These are phyloP conservation scores for Pygoscelis antarcticus DNA, from an alignment of 2,113 vertebrate species.

Conservation along the genomic window DNA sequence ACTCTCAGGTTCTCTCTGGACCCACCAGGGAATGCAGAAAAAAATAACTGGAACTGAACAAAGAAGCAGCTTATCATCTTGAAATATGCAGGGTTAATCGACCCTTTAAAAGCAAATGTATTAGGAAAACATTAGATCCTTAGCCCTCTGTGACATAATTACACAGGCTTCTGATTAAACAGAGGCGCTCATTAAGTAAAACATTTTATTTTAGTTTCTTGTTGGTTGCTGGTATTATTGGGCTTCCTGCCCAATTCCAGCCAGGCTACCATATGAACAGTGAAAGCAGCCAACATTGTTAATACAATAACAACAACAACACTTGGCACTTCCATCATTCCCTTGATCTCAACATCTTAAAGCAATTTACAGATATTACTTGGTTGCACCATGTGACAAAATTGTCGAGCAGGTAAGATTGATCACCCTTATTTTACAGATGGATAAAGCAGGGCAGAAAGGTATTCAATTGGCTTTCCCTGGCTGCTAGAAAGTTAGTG, in stretches of 20 bases:
- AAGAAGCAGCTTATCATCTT: constrained; percentile 58
- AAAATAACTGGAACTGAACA: constrained; percentile 40
- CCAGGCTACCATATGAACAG: constrained; percentile 70
- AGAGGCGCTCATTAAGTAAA: constrained; percentile 63
- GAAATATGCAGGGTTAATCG: constrained; percentile 60
- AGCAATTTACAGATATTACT: constrained; percentile 35
- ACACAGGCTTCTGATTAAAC: constrained; percentile 67
- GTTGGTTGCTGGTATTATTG: constrained; percentile 53
- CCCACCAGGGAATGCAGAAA: constrained; percentile 41
- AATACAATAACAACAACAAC: constrained; percentile 54
- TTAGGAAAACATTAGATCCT: constrained; percentile 60
- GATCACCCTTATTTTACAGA: constrained; percentile 1
- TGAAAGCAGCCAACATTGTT: constrained; percentile 64
- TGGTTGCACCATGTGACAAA: neutral
- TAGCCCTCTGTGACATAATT: constrained; percentile 68
- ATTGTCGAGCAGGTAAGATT: neutral
- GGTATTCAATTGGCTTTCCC: neutral
- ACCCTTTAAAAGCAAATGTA: constrained; percentile 61
- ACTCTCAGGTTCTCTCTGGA: constrained; percentile 19
- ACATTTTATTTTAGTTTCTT: constrained; percentile 67
- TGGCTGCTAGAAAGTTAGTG: neutral
- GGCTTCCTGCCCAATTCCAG: constrained; percentile 68
- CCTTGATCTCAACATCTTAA: constrained; percentile 45
- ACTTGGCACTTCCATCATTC: constrained; percentile 54
- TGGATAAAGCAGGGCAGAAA: constrained; percentile 1